Percentiles rank a stretch among this genome's conserved stretches.
phyloP scores from a whole-genome alignment of 2,888 invertebrate genomes.

The Diploptera punctata region DNA sequence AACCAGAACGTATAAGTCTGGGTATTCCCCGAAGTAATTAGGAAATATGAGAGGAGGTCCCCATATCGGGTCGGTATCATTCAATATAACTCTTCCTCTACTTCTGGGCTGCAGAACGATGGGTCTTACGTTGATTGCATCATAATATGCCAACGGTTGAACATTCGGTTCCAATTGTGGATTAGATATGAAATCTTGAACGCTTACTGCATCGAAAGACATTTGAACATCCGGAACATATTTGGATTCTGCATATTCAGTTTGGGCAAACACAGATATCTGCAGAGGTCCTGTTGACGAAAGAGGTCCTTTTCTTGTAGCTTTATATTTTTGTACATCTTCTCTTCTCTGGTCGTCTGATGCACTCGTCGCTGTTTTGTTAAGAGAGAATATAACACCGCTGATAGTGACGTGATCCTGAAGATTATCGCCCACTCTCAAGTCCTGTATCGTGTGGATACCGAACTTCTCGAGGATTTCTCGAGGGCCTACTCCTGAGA shows the following conservation, averaged over 20 bases:
- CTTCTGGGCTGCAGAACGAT: slow-evolving; percentile 46
- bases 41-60: slow-evolving; percentile 59
- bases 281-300: slow-evolving; percentile 42
- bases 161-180: slow-evolving; percentile 60
- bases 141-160: slow-evolving; percentile 67
- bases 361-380: slow-evolving; percentile 47
- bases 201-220: slow-evolving; percentile 66
- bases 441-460: slow-evolving; percentile 65
- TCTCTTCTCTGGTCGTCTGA: slow-evolving; percentile 42
- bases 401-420: slow-evolving; percentile 74
- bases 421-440: slow-evolving; percentile 63
- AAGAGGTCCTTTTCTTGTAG: slow-evolving; percentile 46
- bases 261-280: slow-evolving; percentile 65
- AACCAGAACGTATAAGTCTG: slow-evolving; percentile 57
- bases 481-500: slow-evolving; percentile 70
- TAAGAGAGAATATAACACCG: slow-evolving; percentile 61
- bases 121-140: slow-evolving; percentile 57
- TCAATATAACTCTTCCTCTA: slow-evolving; percentile 48
- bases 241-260: slow-evolving; percentile 54
- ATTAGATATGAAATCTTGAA: slow-evolving; percentile 64
- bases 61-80: slow-evolving; percentile 54
- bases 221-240: slow-evolving; percentile 70
- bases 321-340: slow-evolving; percentile 45
- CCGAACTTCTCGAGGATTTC: slow-evolving; percentile 59
- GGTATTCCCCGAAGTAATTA: slow-evolving; percentile 48